Conservation (phyloP, 1,140 invertebrate species). For the Chelonus insularis region DNA sequence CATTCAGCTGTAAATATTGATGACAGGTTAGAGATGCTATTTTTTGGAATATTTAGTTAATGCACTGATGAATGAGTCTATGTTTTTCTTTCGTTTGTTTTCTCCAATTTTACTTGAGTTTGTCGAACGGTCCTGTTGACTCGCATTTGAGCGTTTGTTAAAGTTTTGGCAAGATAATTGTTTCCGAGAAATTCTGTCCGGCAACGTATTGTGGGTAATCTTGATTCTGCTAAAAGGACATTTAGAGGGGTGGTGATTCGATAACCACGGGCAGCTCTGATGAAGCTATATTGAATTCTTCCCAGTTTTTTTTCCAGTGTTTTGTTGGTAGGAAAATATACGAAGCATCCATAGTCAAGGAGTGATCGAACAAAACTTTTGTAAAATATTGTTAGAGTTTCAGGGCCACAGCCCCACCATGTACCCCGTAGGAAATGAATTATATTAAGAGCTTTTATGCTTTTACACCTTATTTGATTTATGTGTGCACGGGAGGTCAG, state of each 20-base stretch:
- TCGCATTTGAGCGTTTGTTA: too few species aligned
- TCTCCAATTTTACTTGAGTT: too few species aligned
- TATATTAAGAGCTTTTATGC: conserved; percentile 1
- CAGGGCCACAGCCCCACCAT: conserved; percentile 3
- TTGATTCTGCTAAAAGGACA: not conserved
- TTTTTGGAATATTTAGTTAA: too few species aligned
- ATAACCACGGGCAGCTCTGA: conserved; percentile 1
- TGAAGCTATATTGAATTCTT: conserved; percentile 4
- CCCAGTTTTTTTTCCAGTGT: not conserved
- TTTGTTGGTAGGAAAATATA: not conserved
- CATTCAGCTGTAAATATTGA: too few species aligned
- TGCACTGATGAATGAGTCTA: too few species aligned
- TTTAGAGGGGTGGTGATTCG: too few species aligned
- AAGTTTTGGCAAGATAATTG: too few species aligned
- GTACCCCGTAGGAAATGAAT: not conserved
- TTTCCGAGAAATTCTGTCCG: conserved; percentile 2
- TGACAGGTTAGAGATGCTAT: too few species aligned
- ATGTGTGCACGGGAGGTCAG: too few species aligned
- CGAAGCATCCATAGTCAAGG: not conserved
- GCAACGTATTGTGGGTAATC: not conserved
- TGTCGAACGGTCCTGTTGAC: too few species aligned
- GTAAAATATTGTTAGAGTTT: not conserved
- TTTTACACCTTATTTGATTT: not conserved
- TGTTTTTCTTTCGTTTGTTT: too few species aligned
- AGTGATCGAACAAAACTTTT: not conserved